A percentile compares a stretch with the other conserved stretches of the same genome.
Conservation (phyloP, 2,888 invertebrate genomes). For the Theodoxus fluviatilis region DNA sequence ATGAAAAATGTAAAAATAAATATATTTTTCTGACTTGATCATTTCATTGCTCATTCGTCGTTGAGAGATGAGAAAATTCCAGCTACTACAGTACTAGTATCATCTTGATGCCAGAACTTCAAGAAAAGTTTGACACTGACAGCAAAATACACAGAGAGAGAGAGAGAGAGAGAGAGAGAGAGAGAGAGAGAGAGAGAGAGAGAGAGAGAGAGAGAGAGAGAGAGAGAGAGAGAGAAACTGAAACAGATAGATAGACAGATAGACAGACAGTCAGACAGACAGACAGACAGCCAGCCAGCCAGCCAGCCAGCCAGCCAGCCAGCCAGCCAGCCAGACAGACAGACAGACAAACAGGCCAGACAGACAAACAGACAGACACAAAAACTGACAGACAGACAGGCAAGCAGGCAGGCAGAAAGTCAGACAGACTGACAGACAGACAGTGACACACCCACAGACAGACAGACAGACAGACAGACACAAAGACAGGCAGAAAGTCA, state of each 20-base stretch:
- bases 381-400: neutral
- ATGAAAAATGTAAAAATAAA: too few relatives aligned
- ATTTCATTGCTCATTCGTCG: too few relatives aligned
- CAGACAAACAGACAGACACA: neutral
- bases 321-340: neutral
- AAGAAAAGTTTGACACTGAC: neutral
- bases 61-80: too few relatives aligned
- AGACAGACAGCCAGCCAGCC: too few relatives aligned
- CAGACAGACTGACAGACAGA: neutral
- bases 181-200: neutral
- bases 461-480: too few relatives aligned
- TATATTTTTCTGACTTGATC: too few relatives aligned
- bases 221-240: neutral
- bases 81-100: too few relatives aligned
- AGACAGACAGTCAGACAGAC: too few relatives aligned
- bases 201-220: neutral
- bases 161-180: constrained; percentile 20
- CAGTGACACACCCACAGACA: too few relatives aligned
- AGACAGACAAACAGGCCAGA: neutral
- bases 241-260: neutral
- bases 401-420: neutral
- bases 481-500: neutral
- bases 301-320: too few relatives aligned
- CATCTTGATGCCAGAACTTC: neutral
- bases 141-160: constrained; percentile 18